These are phyloP conservation scores for Cyprinodon diabolis DNA, from an alignment of 2,797 vertebrate species.

Conservation along the genomic window DNA sequence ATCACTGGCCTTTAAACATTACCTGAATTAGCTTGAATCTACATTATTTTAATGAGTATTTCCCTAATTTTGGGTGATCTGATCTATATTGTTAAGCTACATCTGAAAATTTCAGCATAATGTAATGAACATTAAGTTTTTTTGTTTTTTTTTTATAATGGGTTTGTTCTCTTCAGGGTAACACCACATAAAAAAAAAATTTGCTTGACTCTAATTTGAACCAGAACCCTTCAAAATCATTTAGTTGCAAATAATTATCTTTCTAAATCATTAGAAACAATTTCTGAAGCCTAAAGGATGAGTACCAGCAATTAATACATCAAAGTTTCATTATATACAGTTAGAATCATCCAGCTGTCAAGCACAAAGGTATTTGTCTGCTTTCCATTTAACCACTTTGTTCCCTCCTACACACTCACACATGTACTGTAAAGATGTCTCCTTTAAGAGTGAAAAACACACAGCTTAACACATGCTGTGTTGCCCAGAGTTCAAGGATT, in stretches of 20 bases:
- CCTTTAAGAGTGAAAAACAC: slow-evolving; percentile 23
- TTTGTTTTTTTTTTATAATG: not conserved
- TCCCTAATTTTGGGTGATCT: not conserved
- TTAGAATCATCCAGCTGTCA: not conserved
- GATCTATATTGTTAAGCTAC: not conserved
- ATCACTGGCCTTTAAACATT: not conserved
- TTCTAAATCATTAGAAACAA: not conserved
- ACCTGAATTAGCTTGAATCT: not conserved
- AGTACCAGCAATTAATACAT: not conserved
- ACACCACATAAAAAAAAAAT: not conserved
- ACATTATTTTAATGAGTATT: not conserved
- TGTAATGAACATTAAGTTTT: not conserved
- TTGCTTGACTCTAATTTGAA: not conserved
- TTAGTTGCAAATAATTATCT: not conserved
- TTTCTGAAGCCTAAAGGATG: not conserved
- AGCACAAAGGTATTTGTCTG: not conserved
- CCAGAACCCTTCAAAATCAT: not conserved
- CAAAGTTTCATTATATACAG: not conserved
- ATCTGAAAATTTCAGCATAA: not conserved
- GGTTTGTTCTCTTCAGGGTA: not conserved
- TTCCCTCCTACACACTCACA: slow-evolving; percentile 10
- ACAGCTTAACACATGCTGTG: slow-evolving; percentile 34
- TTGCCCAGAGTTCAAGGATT: slow-evolving; percentile 45
- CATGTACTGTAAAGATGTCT: not conserved
- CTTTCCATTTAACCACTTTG: not conserved